phyloP scores from a whole-genome alignment of 2,797 vertebrate species.

The Rhabdophis nuchalis region DNA sequence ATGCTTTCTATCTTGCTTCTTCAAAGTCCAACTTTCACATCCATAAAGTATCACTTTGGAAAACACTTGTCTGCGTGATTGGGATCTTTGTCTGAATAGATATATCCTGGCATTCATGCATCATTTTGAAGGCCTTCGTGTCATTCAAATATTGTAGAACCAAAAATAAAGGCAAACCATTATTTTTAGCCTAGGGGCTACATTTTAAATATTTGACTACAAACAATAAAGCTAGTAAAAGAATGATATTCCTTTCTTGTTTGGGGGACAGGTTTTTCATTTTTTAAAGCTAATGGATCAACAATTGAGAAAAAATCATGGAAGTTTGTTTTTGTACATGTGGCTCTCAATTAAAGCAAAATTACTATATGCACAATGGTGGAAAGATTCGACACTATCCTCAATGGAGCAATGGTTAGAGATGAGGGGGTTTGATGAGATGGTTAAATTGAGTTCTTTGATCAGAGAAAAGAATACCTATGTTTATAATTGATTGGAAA shows the following conservation, averaged over 20 bases:
- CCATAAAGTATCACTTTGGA: background rate
- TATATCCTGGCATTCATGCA: background rate
- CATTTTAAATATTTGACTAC: background rate
- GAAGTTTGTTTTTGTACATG: background rate
- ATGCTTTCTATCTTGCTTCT: background rate
- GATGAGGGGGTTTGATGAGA: background rate
- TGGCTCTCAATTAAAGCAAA: background rate
- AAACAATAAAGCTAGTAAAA: background rate
- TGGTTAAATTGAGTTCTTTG: background rate
- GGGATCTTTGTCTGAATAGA: background rate
- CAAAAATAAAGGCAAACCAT: background rate
- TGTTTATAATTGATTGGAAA: background rate
- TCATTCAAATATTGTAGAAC: background rate
- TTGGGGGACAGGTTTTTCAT: background rate
- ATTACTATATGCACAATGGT: background rate
- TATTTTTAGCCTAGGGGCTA: background rate
- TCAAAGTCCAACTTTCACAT: background rate
- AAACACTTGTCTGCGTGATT: background rate
- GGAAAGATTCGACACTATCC: background rate
- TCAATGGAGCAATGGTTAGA: background rate
- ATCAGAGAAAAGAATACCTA: background rate
- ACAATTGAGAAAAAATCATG: background rate
- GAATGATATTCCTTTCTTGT: background rate
- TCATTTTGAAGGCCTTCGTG: background rate
- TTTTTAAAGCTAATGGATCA: background rate